Evolutionary conservation across 2,113 vertebrate species (phyloP), one percentile per base, ranked within the genome.

Genomic region (Aepyceros melampus): DNA sequence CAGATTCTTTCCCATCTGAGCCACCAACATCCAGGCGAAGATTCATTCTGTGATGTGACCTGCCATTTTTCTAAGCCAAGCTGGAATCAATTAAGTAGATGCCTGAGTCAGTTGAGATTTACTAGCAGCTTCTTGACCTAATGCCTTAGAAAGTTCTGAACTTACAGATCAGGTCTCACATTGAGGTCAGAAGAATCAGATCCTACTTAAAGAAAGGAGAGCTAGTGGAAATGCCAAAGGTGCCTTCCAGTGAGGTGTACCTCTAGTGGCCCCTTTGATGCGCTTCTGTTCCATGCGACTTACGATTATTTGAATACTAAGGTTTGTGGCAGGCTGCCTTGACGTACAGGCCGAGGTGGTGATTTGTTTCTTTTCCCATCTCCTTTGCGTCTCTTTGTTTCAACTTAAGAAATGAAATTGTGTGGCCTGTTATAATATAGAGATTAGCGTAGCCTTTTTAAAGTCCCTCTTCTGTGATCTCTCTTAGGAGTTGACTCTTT

Each of bases 401-500:
- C 97, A 93, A 58, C 58, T 71, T 16, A 23, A 76, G 51, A 81
- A 95, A 51, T 67, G 96, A 97, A 97, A 85, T 84, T 53, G 64
- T 92, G 0, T 92, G 92, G 36, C 89, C 97, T 89, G 95, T 83
- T 87, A 0, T 76, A 56, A 94, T 83, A 0, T 9, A 13, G 91
- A 96, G 64, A 97, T 98, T 16, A 97, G 71, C 47, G 6, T 49
- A 89, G 97, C 71, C 96, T 74, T 95, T 94, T 95, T 97, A 23
- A 97, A 78, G 93, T 96, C 87, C n/a, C 25, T 97, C 27, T 74
- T 17, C 53, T 87, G 78, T 96, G 83, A 67, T 87, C 84, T 92
- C 92, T 93, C 93, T 84, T 4, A n/a, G 82, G 95, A 98, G 56
- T 85, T 94, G 91, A 25, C 82, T 92, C 95, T 98, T 95, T 88